These are phyloP conservation scores for Gobio occitaniae DNA, from an alignment of 2,797 vertebrate species.

Conservation along the genomic window DNA sequence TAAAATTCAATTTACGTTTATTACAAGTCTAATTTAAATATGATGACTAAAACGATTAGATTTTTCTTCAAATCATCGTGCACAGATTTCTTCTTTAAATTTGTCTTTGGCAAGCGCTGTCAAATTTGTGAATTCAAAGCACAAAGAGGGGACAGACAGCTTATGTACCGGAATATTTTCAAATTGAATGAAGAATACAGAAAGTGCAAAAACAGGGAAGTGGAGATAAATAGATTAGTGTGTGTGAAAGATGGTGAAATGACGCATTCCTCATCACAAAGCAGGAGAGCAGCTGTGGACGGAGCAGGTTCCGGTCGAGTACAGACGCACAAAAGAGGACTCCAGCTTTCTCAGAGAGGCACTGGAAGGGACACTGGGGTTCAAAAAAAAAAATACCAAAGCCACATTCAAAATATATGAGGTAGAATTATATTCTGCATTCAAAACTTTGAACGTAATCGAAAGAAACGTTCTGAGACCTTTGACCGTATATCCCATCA, in stretches of 20 bases:
- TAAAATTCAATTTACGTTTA: not conserved
- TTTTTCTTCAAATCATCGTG: not conserved
- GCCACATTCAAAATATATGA: not conserved
- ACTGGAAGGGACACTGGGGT: constrained; percentile 35
- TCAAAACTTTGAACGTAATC: constrained; percentile 4
- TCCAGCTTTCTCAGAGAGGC: constrained; percentile 65
- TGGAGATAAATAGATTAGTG: constrained; percentile 69
- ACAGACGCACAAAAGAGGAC: constrained; percentile 80
- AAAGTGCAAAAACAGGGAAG: constrained; percentile 55
- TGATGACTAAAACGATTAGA: not conserved
- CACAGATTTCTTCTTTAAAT: not conserved
- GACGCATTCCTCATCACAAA: constrained; percentile 78
- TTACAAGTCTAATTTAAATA: not conserved
- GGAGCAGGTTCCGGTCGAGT: constrained; percentile 78
- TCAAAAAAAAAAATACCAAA: not conserved
- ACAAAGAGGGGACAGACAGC: not conserved
- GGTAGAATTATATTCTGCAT: constrained; percentile 10
- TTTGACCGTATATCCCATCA: not conserved
- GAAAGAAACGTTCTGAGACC: not conserved
- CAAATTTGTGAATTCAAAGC: constrained; percentile 3
- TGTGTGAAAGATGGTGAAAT: constrained; percentile 71
- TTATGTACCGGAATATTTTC: constrained; percentile 46
- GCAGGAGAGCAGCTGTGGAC: constrained; percentile 82
- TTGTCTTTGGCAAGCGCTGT: constrained; percentile 10
- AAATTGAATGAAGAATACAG: constrained; percentile 63